Evolutionary conservation across 2,113 vertebrate genomes (phyloP), one percentile per base, ranked within the genome.

Genomic region (Narcine bancroftii): DNA sequence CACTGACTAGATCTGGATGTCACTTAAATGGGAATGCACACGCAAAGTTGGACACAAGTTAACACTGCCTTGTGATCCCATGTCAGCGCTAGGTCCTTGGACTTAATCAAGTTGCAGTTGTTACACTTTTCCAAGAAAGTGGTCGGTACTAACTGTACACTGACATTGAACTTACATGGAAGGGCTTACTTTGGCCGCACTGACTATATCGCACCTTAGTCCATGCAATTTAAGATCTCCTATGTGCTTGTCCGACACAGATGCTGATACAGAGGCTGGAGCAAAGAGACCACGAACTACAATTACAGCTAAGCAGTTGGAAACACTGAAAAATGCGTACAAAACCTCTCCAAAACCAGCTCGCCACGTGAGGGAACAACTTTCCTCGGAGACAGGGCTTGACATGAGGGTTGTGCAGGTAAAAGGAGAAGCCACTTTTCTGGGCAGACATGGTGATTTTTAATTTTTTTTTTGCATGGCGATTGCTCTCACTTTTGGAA

Each of bases 351-450:
- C 99, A 0, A 99, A 99, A 92, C 99, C 98, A 0, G 99, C 99
- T 0, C 95, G 99, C 47, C 99, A 99, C 0, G 98, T 99, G 93
- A 94, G 99, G 89, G 99, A 99, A 94, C 99, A 99, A 95, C 97
- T 99, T 3, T 99, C 99, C 21, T 99, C 99, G 0, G 99, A 99
- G 95, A 99, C 99, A 0, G 99, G 99, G 69, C 96, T 99, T 13
- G 99, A 99, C 96, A 99, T 99, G 99, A 96, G 99, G 94, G 99
- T 99, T 0, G 99, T 99, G 77, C 99, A 99, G 98, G 99, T 99
- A 94, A 94, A 95, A 47, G 7, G 66, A 89, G 29, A 39, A 39
- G 21, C 75, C 75, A 26, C 9, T 39, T 47, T 91, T 91, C 10
- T 1, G 53, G 53, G 81, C n/a, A 19, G 6, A n/a, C 56, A n/a